Conservation (phyloP, 1,140 invertebrate species). For the Ooceraea biroi region DNA sequence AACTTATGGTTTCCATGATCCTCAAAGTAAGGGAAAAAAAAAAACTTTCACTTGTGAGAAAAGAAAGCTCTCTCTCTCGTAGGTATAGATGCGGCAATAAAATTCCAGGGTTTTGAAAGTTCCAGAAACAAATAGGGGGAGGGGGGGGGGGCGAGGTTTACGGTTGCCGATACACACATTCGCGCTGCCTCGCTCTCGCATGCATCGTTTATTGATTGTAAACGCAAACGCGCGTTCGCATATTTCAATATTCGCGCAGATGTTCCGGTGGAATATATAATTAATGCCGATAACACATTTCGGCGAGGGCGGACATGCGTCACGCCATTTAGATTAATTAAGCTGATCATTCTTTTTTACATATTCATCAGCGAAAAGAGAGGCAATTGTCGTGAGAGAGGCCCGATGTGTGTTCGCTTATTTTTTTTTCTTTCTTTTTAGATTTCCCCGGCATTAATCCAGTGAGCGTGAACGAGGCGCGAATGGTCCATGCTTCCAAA, state of each 20-base stretch:
- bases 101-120: slow-evolving; percentile 11
- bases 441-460: slow-evolving; percentile 83
- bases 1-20: too few species aligned
- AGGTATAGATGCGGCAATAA: neutral
- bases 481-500: slow-evolving; percentile 60
- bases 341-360: slow-evolving; percentile 18
- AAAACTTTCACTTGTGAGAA: neutral
- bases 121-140: neutral
- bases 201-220: slow-evolving; percentile 62
- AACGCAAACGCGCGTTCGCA: slow-evolving; percentile 46
- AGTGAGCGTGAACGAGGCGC: slow-evolving; percentile 83
- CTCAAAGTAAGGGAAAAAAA: neutral
- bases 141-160: neutral
- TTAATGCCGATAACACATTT: slow-evolving; percentile 42
- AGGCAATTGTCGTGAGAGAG: slow-evolving; percentile 47
- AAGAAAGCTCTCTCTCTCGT: neutral
- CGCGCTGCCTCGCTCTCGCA: neutral
- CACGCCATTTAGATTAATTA: slow-evolving; percentile 38
- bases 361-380: slow-evolving; percentile 3
- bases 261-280: slow-evolving; percentile 39
- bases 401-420: neutral
- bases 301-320: slow-evolving; percentile 31
- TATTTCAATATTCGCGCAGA: slow-evolving; percentile 60
- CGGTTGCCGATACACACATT: slow-evolving; percentile 20
- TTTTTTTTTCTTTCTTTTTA: slow-evolving; percentile 62